phyloP scores from a whole-genome alignment of 2,888 invertebrate genomes.

The Peribatodes rhomboidaria region DNA sequence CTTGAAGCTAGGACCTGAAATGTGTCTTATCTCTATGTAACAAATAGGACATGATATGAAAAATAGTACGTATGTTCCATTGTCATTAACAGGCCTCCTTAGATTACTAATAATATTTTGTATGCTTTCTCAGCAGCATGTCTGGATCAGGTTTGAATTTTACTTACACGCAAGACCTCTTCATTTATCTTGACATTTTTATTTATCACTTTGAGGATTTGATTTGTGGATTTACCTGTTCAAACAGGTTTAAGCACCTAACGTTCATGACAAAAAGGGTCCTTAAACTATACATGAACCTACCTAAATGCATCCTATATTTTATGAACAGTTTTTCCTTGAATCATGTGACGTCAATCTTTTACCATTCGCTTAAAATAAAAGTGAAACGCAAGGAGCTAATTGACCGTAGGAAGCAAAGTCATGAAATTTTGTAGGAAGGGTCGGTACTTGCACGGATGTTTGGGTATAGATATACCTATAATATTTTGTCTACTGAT shows the following conservation, averaged over 20 bases:
- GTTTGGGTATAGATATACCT: no score
- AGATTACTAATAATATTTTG: background rate
- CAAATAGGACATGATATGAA: no score
- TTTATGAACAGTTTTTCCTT: conserved; percentile 25
- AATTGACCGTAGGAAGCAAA: no score
- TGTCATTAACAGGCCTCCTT: background rate
- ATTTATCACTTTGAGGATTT: conserved; percentile 2
- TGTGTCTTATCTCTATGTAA: no score
- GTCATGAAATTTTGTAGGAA: no score
- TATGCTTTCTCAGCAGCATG: background rate
- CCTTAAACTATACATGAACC: background rate
- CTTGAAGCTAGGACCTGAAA: no score
- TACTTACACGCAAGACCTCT: background rate
- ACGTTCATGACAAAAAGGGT: background rate
- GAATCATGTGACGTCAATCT: conserved; percentile 3
- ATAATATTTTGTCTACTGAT: no score
- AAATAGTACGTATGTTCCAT: no score
- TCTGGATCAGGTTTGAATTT: background rate
- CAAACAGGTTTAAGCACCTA: conserved; percentile 11
- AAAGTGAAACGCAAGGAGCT: no score
- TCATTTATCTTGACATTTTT: background rate
- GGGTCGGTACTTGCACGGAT: no score
- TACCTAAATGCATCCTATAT: background rate
- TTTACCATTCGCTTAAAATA: background rate
- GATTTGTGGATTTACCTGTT: conserved; percentile 5